These are phyloP conservation scores for Pampusana beccarii DNA, from an alignment of 2,113 vertebrate genomes.

Conservation along the genomic window DNA sequence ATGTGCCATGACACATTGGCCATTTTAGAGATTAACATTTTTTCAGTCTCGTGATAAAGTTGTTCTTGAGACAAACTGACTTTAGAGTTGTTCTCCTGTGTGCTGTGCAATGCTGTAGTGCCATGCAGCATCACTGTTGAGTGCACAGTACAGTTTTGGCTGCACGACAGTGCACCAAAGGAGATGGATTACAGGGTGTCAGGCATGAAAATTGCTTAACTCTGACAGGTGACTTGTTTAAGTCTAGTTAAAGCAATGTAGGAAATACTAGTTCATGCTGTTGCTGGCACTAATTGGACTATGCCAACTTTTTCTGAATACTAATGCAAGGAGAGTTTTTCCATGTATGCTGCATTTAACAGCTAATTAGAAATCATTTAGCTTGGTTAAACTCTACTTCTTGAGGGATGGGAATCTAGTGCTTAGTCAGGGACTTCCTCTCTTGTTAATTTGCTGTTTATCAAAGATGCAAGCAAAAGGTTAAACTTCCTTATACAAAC, in stretches of 20 bases:
- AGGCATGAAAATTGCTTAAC: background rate
- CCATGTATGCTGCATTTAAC: background rate
- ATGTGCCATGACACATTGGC: background rate
- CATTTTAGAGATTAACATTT: conserved; percentile 51
- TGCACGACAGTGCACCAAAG: background rate
- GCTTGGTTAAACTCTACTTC: background rate
- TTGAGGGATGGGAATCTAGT: background rate
- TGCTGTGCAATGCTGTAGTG: background rate
- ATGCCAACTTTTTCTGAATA: background rate
- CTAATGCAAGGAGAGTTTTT: background rate
- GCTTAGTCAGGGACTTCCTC: background rate
- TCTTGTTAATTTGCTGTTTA: background rate
- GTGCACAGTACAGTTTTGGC: background rate
- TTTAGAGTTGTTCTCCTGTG: background rate
- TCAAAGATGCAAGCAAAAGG: background rate
- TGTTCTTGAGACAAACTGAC: conserved; percentile 8
- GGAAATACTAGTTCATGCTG: background rate
- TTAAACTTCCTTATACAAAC: background rate
- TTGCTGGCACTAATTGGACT: background rate
- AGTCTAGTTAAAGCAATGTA: background rate
- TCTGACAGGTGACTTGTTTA: background rate
- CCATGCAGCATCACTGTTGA: background rate
- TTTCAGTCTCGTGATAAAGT: conserved; percentile 36
- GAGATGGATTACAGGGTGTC: background rate
- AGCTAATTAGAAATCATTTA: background rate